Conservation (phyloP, 2,113 vertebrate species). For the Salminus brasiliensis region DNA sequence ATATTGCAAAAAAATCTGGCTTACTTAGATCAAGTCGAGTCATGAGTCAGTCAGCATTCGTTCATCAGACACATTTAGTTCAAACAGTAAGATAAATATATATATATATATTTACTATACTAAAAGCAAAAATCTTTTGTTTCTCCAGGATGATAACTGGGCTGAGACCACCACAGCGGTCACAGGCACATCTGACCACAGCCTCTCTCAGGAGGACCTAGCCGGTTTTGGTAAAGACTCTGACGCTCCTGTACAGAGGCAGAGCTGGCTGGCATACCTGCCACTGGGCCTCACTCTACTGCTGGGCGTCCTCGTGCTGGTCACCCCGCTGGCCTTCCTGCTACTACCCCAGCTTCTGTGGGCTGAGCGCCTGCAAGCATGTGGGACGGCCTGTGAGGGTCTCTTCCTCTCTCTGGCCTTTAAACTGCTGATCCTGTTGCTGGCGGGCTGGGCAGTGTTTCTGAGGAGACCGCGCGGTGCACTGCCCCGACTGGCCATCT, state of each 20-base stretch:
- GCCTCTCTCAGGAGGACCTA: slow-evolving; percentile 95
- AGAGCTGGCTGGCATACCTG: slow-evolving; percentile 80
- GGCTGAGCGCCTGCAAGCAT: slow-evolving; percentile 86
- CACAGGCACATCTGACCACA: slow-evolving; percentile 96
- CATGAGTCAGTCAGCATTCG: too few species aligned
- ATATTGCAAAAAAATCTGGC: too few species aligned
- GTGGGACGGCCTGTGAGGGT: slow-evolving; percentile 91
- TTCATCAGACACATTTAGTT: too few species aligned
- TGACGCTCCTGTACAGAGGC: slow-evolving; percentile 83
- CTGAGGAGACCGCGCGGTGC: slow-evolving; percentile 83
- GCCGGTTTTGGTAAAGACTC: slow-evolving; percentile 90
- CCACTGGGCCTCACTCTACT: slow-evolving; percentile 80
- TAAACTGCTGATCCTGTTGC: slow-evolving; percentile 92
- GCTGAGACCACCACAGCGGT: slow-evolving; percentile 96
- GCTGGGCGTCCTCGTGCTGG: slow-evolving; percentile 85
- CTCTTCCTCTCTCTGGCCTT: slow-evolving; percentile 94
- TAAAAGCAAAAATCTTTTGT: too few species aligned
- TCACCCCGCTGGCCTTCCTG: slow-evolving; percentile 91
- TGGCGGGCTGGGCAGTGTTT: slow-evolving; percentile 93
- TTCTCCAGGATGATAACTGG: slow-evolving; percentile 95
- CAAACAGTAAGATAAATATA: too few species aligned
- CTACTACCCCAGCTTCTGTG: slow-evolving; percentile 88
- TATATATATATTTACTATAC: too few species aligned
- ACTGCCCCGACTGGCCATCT: slow-evolving; percentile 87
- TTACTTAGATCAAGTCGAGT: too few species aligned